phyloP scores from a whole-genome alignment of 2,888 invertebrate genomes.

The Ophion ellenae region DNA sequence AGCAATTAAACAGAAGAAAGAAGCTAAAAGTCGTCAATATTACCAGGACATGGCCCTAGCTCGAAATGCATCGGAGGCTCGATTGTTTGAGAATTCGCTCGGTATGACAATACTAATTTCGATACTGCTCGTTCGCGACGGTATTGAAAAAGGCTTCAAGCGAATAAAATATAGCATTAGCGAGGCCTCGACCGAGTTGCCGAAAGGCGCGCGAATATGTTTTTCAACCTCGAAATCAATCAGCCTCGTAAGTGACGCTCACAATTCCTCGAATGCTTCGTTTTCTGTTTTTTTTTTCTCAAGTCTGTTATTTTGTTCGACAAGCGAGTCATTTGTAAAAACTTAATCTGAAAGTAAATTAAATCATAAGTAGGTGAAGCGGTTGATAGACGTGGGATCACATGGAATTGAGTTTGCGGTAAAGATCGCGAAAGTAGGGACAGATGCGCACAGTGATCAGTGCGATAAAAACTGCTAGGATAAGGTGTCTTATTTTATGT shows the following conservation, averaged over 20 bases:
- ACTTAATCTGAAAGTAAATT: conserved; percentile 69
- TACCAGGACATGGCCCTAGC: background rate
- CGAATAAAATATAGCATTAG: background rate
- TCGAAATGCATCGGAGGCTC: background rate
- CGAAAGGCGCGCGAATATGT: background rate
- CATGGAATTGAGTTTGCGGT: conserved; percentile 78
- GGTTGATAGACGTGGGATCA: conserved; percentile 77
- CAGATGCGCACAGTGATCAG: conserved; percentile 73
- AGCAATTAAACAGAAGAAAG: background rate
- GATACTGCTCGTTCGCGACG: background rate
- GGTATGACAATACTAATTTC: background rate
- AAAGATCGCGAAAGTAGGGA: conserved; percentile 72
- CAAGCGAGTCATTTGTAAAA: conserved; percentile 64
- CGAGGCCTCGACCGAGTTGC: background rate
- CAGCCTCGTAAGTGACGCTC: background rate
- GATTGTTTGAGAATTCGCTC: background rate
- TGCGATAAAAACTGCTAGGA: conserved; percentile 76
- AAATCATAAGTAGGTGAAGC: conserved; percentile 70
- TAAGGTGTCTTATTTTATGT: conserved; percentile 80
- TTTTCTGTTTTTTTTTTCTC: background rate
- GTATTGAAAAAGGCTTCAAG: background rate
- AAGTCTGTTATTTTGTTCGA: background rate
- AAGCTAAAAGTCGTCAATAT: background rate
- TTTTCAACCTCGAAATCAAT: background rate
- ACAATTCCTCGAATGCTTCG: background rate